phyloP scores from a whole-genome alignment of 2,888 invertebrate species.

The Willowsia nigromaculata region DNA sequence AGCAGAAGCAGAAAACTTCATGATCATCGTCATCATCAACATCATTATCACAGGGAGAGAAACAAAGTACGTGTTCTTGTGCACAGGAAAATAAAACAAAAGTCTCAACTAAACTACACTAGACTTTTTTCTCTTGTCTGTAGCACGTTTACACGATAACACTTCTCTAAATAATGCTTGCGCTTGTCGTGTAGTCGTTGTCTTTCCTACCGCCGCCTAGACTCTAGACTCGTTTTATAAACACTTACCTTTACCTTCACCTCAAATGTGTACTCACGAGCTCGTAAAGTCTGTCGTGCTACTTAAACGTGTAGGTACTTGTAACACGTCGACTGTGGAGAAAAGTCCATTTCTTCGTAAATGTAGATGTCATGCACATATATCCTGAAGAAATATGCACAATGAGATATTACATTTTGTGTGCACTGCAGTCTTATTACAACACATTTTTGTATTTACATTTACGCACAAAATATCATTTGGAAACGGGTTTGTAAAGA shows the following conservation, averaged over 20 bases:
- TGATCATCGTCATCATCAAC: conserved; percentile 34
- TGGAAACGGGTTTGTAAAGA: not conserved
- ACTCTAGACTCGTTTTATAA: conserved; percentile 23
- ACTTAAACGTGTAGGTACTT: not conserved
- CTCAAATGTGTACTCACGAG: conserved; percentile 4
- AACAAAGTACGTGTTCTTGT: conserved; percentile 41
- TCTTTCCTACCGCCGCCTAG: not conserved
- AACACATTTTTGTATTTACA: no score
- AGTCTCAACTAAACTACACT: not conserved
- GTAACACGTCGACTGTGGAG: not conserved
- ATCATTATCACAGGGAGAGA: conserved; percentile 40
- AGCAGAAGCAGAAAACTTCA: conserved; percentile 36
- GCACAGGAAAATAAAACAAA: conserved; percentile 30
- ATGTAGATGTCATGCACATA: not conserved
- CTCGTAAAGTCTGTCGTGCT: not conserved
- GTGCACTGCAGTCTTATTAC: no score
- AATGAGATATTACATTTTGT: no score
- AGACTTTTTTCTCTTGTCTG: not conserved
- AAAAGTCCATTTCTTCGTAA: not conserved
- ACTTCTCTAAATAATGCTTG: conserved; percentile 18
- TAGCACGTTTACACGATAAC: conserved; percentile 43
- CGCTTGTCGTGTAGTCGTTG: conserved; percentile 34
- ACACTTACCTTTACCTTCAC: conserved; percentile 41
- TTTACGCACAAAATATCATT: no score
- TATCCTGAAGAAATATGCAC: no score